These are phyloP conservation scores for Rynchops niger DNA, from an alignment of 2,113 vertebrate species.

Conservation along the genomic window DNA sequence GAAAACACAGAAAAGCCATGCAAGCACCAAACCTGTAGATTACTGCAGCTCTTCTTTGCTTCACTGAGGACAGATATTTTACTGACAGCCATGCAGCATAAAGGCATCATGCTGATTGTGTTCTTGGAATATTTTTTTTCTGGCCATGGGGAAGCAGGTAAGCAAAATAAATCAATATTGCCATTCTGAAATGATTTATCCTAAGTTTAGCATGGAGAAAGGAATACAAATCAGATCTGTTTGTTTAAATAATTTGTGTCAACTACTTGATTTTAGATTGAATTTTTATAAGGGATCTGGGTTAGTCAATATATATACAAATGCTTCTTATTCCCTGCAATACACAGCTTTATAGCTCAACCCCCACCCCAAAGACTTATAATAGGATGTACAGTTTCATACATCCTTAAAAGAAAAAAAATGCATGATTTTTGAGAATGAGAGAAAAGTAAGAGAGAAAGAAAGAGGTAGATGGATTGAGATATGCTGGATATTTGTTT, in stretches of 20 bases:
- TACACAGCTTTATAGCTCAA: not conserved
- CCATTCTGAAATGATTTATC: not conserved
- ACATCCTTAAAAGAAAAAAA: not conserved
- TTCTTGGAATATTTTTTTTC: constrained; percentile 67
- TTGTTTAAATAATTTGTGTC: not conserved
- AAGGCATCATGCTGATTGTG: constrained; percentile 67
- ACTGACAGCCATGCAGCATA: constrained; percentile 62
- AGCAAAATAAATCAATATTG: constrained; percentile 49
- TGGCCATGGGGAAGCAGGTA: constrained; percentile 65
- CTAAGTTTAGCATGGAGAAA: not conserved
- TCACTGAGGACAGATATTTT: constrained; percentile 38
- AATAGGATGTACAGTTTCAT: not conserved
- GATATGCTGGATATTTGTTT: not conserved
- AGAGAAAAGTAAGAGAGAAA: not conserved
- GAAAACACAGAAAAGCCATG: constrained; percentile 34
- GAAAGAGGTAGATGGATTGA: not conserved
- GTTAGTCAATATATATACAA: not conserved
- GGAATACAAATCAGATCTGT: not conserved
- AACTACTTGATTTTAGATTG: not conserved
- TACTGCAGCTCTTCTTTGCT: constrained; percentile 1
- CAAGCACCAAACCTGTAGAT: constrained; percentile 45
- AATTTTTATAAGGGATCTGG: not conserved
- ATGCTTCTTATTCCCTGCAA: not conserved
- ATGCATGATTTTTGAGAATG: not conserved
- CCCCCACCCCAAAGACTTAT: not conserved